phyloP scores from a whole-genome alignment of 2,113 vertebrate species.

The Hydrolagus affinis region DNA sequence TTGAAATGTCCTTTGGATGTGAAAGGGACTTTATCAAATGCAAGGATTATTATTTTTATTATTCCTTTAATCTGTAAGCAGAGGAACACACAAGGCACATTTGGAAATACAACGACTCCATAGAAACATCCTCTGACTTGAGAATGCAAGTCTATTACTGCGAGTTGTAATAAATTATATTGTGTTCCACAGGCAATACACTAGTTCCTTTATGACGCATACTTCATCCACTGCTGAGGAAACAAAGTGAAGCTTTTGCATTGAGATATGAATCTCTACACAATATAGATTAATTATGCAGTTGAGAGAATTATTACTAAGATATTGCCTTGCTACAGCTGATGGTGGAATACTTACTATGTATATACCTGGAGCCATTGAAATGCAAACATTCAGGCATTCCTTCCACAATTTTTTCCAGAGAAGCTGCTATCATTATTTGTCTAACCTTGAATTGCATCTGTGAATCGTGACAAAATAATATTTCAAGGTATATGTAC shows the following conservation, averaged over 20 bases:
- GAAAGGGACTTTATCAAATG: too few relatives aligned
- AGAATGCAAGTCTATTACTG: too few relatives aligned
- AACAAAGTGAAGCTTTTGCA: background rate
- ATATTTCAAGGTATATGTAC: background rate
- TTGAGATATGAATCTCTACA: background rate
- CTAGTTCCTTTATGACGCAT: background rate
- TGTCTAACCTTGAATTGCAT: slow-evolving; percentile 22
- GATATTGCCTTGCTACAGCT: background rate
- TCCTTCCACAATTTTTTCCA: slow-evolving; percentile 9
- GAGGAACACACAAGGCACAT: too few relatives aligned
- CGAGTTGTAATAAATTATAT: background rate
- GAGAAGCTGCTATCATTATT: slow-evolving; percentile 8
- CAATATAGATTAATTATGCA: slow-evolving; percentile 10
- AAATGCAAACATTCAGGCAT: background rate
- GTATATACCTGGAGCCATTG: background rate
- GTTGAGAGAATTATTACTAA: background rate
- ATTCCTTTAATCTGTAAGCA: too few relatives aligned
- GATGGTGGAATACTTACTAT: background rate
- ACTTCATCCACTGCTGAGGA: background rate
- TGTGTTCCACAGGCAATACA: background rate
- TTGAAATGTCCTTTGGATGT: too few relatives aligned
- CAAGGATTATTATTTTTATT: too few relatives aligned
- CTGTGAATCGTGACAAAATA: background rate
- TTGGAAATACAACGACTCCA: too few relatives aligned
- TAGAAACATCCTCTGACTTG: too few relatives aligned